Evolutionary conservation across 2,888 invertebrate species (phyloP), one percentile per base, ranked within the genome.

Genomic region (Eupithecia exiguata): DNA sequence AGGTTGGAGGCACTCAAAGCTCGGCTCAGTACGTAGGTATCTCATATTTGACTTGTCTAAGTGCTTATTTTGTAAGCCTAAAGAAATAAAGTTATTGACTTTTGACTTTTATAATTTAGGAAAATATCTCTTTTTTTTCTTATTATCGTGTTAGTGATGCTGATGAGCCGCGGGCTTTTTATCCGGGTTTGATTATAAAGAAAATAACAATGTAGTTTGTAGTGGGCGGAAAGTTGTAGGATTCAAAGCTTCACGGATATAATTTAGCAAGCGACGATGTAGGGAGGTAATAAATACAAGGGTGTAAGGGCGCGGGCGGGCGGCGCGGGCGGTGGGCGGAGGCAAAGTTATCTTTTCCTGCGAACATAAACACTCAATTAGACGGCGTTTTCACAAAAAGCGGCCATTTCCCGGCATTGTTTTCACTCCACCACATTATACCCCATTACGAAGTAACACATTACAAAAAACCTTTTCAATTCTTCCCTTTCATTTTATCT

Each of bases 391-490:
- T 70, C 63, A 66, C 46, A 69, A 65, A 70, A 68, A 67, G n/a
- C 40, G 58, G 36, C 63, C 53, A 69, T 69, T 72, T 74, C 73
- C 66, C 25, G 21, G 43, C 76, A 77, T 78, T 77, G 78, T 79
- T 76, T 70, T 72, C 25, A 46, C 35, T 53, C 71, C 70, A 75
- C 69, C 75, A 77, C 78, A 73, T 78, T 80, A 78, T 75, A 78
- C 75, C 81, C 65, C 83, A 84, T 86, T 84, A 78, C 76, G 72
- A 79, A 79, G 78, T 80, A 81, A 80, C 78, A 81, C 78, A 81
- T 80, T 79, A 84, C 83, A 82, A 85, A 82, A 84, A 81, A 79
- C 77, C 84, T 75, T 65, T 81, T 81, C 84, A 81, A 81, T 81
- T 82, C 79, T 80, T 81, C 78, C 78, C 81, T 81, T 83, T 82